These are phyloP conservation scores for Tetramorium simillimum DNA, from an alignment of 1,140 invertebrate species.

Conservation along the genomic window DNA sequence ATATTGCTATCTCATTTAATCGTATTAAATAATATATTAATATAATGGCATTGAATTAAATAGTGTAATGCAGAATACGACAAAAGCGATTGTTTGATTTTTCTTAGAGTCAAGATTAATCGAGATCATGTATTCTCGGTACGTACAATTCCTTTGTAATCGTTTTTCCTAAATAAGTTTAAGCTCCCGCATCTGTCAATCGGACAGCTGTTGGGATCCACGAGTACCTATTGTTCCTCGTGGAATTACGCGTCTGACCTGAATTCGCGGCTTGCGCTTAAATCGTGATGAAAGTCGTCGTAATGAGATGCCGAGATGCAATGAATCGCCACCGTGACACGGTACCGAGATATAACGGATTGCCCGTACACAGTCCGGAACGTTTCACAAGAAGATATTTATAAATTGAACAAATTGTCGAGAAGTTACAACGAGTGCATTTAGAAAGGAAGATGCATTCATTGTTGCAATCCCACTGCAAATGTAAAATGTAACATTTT, in stretches of 20 bases:
- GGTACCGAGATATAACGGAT: background rate
- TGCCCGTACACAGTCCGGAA: background rate
- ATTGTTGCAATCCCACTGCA: background rate
- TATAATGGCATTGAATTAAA: background rate
- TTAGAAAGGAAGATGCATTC: background rate
- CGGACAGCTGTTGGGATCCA: background rate
- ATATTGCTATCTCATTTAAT: too few species aligned
- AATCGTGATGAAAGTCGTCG: conserved; percentile 63
- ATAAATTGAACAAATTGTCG: background rate
- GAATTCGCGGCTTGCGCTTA: conserved; percentile 63
- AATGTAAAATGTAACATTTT: background rate
- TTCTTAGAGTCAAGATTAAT: background rate
- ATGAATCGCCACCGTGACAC: background rate
- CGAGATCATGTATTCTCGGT: background rate
- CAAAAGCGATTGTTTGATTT: background rate
- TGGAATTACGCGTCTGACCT: conserved; percentile 63
- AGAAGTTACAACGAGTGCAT: background rate
- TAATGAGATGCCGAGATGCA: conserved; percentile 42
- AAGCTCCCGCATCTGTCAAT: conserved; percentile 14
- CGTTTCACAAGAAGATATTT: background rate
- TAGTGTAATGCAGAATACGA: background rate
- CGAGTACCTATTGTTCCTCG: conserved; percentile 54
- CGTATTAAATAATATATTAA: background rate
- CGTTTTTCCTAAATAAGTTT: background rate
- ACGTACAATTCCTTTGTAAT: background rate